phyloP scores from a whole-genome alignment of 1,140 invertebrate genomes.

The Dufourea novaeangliae region DNA sequence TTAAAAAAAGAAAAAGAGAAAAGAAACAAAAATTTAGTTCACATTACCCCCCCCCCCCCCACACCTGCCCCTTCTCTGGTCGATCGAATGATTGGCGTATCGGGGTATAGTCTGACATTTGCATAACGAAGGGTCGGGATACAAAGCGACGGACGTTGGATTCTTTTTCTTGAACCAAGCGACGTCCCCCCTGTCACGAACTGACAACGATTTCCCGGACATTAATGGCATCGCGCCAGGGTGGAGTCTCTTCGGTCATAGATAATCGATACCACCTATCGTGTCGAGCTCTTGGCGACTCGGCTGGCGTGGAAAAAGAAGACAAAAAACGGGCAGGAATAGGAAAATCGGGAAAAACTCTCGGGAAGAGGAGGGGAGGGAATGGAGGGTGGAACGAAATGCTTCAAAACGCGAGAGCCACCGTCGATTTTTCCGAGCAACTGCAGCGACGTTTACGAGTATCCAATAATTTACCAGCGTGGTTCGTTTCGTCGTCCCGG shows the following conservation, averaged over 20 bases:
- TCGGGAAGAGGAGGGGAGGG: conserved; percentile 3
- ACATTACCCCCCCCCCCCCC: neutral
- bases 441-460: conserved; percentile 40
- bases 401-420: conserved; percentile 18
- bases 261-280: conserved; percentile 59
- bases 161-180: neutral
- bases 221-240: conserved; percentile 51
- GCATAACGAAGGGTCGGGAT: conserved; percentile 36
- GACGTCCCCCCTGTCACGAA: conserved; percentile 10
- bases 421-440: conserved; percentile 37
- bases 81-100: conserved; percentile 34
- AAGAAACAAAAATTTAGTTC: neutral
- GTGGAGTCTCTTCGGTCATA: conserved; percentile 12
- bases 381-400: no score
- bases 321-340: neutral
- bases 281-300: conserved; percentile 31
- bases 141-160: conserved; percentile 24
- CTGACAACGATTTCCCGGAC: conserved; percentile 49
- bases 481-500: conserved; percentile 40
- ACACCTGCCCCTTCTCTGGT: no score
- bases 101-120: conserved; percentile 34
- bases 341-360: conserved; percentile 14
- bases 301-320: conserved; percentile 13
- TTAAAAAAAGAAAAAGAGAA: neutral
- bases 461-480: conserved; percentile 55